Evolutionary conservation across 2,113 vertebrate species (phyloP), one percentile per base, ranked within the genome.

Genomic region (Heptranchias perlo): DNA sequence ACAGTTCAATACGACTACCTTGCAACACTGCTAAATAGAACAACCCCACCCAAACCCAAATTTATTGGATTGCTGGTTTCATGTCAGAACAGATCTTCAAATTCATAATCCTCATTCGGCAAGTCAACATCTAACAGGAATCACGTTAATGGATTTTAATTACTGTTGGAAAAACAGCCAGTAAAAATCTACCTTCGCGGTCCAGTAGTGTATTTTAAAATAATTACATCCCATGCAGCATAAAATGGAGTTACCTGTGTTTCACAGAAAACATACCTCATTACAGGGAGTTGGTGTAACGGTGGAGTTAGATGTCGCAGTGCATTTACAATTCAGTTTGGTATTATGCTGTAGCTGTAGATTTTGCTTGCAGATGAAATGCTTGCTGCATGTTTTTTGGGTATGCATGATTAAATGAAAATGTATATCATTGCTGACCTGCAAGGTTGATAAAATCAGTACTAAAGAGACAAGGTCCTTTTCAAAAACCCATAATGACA

Each of bases 351-450:
- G n/a, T n/a, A n/a, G n/a, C n/a, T n/a, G n/a, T n/a, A n/a, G 21
- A 64, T 39, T 44, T 44, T 94, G n/a, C 21, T 94, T 64, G 91
- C n/a, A 64, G 91, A n/a, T 23, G 16, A 64, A 94, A 62, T 25
- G 61, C 91, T 62, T 64, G 91, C 58, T 44, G 61, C 91, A 94
- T 65, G 92, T 47, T 94, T 64, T 94, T 94, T 64, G 18, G n/a
- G 92, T 47, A 67, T 47, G 61, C 61, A 65, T 47, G 39, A 44
- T 7, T 64, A 0, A 93, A 58, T 3, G 31, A 28, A 94, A 65
- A 67, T 67, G 61, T 65, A 94, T n/a, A 39, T 62, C n/a, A 67
- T 31, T 44, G 18, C 23, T 67, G 62, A 47, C 23, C 25, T 28
- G 21, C n/a, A 28, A 47, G 39, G 62, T 67, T 61, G 7, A 61